Percentiles rank a stretch among this genome's conserved stretches.
These are phyloP conservation scores for Pogonocichla stellata DNA, from an alignment of 2,113 vertebrate species.

Conservation along the genomic window DNA sequence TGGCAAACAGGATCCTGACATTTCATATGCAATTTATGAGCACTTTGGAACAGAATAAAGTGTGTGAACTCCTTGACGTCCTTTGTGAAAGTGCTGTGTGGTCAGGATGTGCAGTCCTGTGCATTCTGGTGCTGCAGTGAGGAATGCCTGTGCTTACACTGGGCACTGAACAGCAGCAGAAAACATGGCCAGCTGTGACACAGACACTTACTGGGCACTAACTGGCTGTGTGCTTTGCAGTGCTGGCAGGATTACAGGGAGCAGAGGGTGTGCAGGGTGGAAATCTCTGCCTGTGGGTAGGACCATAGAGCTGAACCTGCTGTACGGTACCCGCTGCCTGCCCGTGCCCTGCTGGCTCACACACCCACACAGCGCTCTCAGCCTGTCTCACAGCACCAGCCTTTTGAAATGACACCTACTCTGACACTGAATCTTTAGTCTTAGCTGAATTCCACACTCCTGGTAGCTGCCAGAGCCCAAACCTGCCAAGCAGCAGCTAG, in stretches of 20 bases:
- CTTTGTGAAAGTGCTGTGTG: background rate
- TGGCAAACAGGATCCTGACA: background rate
- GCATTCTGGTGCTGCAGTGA: background rate
- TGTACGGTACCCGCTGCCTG: background rate
- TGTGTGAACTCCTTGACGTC: background rate
- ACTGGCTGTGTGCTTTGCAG: background rate
- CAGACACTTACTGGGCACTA: background rate
- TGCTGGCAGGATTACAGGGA: background rate
- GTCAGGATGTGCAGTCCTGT: background rate
- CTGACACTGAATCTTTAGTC: background rate
- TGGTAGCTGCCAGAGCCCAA: background rate
- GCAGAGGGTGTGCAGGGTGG: background rate
- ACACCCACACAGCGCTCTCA: background rate
- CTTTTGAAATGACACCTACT: background rate
- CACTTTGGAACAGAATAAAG: background rate
- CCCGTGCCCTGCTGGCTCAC: rapidly evolving
- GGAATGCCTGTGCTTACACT: background rate
- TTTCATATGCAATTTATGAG: background rate
- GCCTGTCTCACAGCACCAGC: background rate
- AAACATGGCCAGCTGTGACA: background rate
- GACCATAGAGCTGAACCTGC: rapidly evolving
- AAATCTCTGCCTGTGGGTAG: background rate
- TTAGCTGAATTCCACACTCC: background rate
- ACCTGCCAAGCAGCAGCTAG: background rate
- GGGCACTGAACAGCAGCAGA: background rate